These are phyloP conservation scores for Taenioides sp. DNA, from an alignment of 2,797 vertebrate genomes.

Conservation along the genomic window DNA sequence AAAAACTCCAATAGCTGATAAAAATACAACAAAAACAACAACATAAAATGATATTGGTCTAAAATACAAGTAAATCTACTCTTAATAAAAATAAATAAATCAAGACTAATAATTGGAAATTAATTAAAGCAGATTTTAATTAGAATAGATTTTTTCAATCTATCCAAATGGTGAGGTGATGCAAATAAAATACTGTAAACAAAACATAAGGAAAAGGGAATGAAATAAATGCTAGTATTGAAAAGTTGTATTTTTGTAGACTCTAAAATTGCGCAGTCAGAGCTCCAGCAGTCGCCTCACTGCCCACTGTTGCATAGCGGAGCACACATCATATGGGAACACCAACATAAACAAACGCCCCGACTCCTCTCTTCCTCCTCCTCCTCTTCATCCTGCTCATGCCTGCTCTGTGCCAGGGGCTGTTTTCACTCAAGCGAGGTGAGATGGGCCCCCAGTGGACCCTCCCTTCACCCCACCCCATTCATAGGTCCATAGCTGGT, in stretches of 20 bases:
- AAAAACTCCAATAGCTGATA: too few species aligned
- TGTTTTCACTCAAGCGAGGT: constrained; percentile 43
- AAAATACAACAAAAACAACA: too few species aligned
- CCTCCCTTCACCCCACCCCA: constrained; percentile 6
- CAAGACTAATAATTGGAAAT: too few species aligned
- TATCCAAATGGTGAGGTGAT: too few species aligned
- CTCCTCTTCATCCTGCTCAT: constrained; percentile 52
- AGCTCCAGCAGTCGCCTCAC: constrained; percentile 67
- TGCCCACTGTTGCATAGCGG: constrained; percentile 70
- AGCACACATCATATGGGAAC: constrained; percentile 67
- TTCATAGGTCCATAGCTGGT: too few species aligned
- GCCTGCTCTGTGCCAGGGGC: constrained; percentile 52
- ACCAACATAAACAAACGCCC: constrained; percentile 72
- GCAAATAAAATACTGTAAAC: too few species aligned
- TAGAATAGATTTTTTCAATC: too few species aligned
- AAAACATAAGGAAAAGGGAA: too few species aligned
- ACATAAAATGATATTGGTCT: too few species aligned
- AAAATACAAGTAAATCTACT: too few species aligned
- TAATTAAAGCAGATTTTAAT: too few species aligned
- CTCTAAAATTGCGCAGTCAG: constrained; percentile 55
- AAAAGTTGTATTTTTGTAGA: constrained; percentile 15
- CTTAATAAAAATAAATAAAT: too few species aligned
- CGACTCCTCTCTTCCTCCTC: constrained; percentile 49
- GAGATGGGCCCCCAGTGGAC: constrained; percentile 57
- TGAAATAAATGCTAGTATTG: neutral